phyloP scores from a whole-genome alignment of 2,797 vertebrate species.

The Diplodus sargus region DNA sequence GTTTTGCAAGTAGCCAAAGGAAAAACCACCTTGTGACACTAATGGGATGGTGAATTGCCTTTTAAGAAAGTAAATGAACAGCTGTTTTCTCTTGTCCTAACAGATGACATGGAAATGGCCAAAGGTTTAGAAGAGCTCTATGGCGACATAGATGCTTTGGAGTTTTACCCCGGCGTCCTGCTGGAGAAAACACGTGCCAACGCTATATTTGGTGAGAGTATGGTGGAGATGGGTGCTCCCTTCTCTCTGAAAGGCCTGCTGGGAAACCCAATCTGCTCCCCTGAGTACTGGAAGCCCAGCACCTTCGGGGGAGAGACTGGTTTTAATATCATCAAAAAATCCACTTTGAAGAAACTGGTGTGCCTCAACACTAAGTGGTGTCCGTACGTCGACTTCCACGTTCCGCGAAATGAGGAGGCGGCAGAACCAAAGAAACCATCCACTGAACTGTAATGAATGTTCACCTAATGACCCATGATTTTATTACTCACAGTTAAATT shows the following conservation, averaged over 20 bases:
- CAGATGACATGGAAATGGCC: slow-evolving; percentile 90
- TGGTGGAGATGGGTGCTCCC: slow-evolving; percentile 96
- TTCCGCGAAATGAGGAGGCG: slow-evolving; percentile 73
- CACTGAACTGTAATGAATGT: slow-evolving; percentile 81
- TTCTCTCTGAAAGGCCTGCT: slow-evolving; percentile 97
- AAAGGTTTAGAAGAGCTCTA: slow-evolving; percentile 90
- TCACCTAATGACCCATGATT: not conserved
- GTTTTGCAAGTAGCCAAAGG: not conserved
- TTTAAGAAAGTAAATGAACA: not conserved
- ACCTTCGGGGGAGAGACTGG: slow-evolving; percentile 92
- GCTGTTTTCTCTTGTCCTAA: slow-evolving; percentile 13
- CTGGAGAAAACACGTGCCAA: slow-evolving; percentile 87
- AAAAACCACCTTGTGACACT: not conserved
- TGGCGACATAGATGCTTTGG: slow-evolving; percentile 93
- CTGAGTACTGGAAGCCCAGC: slow-evolving; percentile 97
- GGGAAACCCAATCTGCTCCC: slow-evolving; percentile 96
- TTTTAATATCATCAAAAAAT: slow-evolving; percentile 91
- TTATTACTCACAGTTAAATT: not conserved
- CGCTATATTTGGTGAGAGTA: slow-evolving; percentile 93
- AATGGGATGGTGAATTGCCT: no score
- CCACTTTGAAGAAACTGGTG: slow-evolving; percentile 89
- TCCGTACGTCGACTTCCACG: slow-evolving; percentile 89
- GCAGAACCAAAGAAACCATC: slow-evolving; percentile 41
- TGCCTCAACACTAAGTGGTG: slow-evolving; percentile 92
- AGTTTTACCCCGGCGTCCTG: slow-evolving; percentile 91